Evolutionary conservation across 2,888 invertebrate species (phyloP).

Genomic region (Hetaerina titia): DNA sequence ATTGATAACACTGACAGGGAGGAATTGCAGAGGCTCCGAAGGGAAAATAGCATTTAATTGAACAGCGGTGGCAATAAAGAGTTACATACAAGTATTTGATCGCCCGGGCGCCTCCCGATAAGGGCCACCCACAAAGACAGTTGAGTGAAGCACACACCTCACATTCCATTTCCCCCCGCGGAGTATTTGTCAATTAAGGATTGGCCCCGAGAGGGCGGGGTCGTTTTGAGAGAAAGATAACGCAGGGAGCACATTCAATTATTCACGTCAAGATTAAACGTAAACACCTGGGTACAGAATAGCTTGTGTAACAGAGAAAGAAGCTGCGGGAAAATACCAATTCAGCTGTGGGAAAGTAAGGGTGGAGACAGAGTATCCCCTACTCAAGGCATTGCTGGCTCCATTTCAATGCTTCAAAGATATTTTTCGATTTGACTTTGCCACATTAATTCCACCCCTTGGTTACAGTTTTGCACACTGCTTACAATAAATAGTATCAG

Average conservation of each 20-base stretch:
- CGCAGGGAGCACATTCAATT: background rate
- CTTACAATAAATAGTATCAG: background rate
- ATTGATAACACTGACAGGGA: too few species aligned
- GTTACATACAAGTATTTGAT: background rate
- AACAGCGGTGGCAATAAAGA: background rate
- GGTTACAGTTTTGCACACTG: background rate
- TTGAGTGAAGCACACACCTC: background rate
- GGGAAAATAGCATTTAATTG: background rate
- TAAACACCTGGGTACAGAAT: background rate
- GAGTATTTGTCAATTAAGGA: background rate
- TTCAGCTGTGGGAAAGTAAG: background rate
- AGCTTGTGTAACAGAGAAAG: background rate
- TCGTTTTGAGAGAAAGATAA: background rate
- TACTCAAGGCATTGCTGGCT: background rate
- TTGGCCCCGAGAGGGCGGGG: background rate
- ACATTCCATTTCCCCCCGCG: background rate
- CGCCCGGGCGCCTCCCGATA: background rate
- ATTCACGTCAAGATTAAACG: background rate
- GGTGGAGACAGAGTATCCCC: background rate
- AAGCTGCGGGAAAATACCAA: background rate
- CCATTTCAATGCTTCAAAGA: background rate
- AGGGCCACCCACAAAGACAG: background rate
- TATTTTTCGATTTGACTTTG: background rate
- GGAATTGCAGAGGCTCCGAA: too few species aligned
- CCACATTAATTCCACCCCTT: background rate